These are phyloP conservation scores for Ctenodactylus gundi DNA, from an alignment of 2,113 vertebrate species.

Conservation along the genomic window DNA sequence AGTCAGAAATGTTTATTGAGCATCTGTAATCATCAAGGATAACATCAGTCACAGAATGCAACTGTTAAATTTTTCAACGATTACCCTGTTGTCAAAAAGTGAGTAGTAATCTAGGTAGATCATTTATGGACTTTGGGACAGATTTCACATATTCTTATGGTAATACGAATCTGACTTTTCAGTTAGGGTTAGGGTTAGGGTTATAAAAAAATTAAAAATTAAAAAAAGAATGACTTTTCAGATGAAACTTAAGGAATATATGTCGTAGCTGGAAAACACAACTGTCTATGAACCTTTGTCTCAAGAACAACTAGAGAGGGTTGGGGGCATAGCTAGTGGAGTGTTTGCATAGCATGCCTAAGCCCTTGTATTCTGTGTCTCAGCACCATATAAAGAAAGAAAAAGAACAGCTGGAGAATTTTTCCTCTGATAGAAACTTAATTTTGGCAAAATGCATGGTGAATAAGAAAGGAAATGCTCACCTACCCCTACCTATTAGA, in stretches of 20 bases:
- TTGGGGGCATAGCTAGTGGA: too few species aligned
- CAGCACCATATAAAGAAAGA: too few species aligned
- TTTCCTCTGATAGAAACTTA: conserved; percentile 32
- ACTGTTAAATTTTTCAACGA: neutral
- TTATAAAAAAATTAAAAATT: too few species aligned
- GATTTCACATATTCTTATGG: neutral
- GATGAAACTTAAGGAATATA: conserved; percentile 15
- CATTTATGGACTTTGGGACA: neutral
- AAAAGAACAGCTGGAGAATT: neutral
- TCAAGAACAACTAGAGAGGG: neutral
- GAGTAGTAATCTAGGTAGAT: neutral
- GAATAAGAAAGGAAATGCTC: neutral
- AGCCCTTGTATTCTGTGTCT: too few species aligned
- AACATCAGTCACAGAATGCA: neutral
- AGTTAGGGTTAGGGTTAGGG: too few species aligned
- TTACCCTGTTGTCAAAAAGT: neutral
- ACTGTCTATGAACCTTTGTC: neutral
- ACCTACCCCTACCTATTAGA: neutral
- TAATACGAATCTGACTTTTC: neutral
- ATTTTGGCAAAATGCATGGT: neutral
- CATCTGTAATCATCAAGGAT: neutral
- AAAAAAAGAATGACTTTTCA: too few species aligned
- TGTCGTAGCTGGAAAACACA: neutral
- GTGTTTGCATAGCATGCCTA: too few species aligned
- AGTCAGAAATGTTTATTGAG: neutral